Evolutionary conservation across 2,113 vertebrate genomes (phyloP), one percentile per base, ranked within the genome.

Genomic region (Bolborhynchus lineola): DNA sequence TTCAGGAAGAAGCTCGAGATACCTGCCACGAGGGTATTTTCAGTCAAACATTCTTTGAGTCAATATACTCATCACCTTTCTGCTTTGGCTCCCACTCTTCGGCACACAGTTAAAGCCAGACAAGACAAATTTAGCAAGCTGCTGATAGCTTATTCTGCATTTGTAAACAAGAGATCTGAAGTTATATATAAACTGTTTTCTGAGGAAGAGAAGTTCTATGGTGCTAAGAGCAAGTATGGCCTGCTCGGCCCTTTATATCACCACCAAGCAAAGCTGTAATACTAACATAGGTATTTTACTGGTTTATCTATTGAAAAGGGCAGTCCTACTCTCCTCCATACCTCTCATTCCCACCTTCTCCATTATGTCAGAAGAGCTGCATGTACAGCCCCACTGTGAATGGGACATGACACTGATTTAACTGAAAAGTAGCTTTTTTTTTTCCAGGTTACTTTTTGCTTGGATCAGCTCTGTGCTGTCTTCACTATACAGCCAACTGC

Each of bases 121-220:
- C 60, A 81, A 75, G 82, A 84, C 47, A 81, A 86, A 92, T 92
- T 53, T 31, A 95, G 75, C 60, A 88, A 90, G 46, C 44, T 86
- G 80, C 42, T 90, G 55, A 86, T 74, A 82, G 50, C 41, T 93
- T 47, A 80, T 25, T 23, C 23, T 71, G 28, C 50, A 68, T 29
- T 44, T 78, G 33, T 88, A 92, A 93, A 88, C 33, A 81, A 55
- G 53, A 83, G 35, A 86, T 68, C 44, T 31, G 13, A 92, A 88
- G 24, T 81, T 84, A 76, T 23, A 82, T n/a, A 86, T 19, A 79
- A 90, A 71, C 69, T 42, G 20, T 64, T 90, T 96, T 86, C 76
- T 39, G 33, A 72, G 39, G 35, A 80, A 91, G 19, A 37, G 12
- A 74, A 77, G 16, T 77, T 78, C 14, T 3, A 63, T 35, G 41